Evolutionary conservation across 2,888 invertebrate genomes (phyloP).

Genomic region (Osmoderma eremita): DNA sequence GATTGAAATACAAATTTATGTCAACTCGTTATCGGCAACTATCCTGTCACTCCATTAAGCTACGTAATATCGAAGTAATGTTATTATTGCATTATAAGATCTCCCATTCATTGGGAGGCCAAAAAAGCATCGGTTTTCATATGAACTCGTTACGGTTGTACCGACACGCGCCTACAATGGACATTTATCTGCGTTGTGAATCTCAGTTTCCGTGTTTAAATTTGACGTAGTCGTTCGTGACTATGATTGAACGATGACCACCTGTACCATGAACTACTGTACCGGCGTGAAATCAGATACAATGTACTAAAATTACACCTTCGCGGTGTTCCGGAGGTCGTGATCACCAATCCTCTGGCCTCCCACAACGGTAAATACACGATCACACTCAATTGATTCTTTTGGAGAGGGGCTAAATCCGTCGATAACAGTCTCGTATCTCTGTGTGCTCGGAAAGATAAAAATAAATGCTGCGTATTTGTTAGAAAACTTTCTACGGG

Average conservation of each 20-base stretch:
- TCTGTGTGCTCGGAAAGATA: too few relatives aligned
- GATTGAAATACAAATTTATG: too few relatives aligned
- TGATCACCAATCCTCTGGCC: constrained; percentile 10
- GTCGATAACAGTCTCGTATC: constrained; percentile 27
- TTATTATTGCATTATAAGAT: too few relatives aligned
- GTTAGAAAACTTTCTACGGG: too few relatives aligned
- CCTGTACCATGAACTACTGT: constrained; percentile 36
- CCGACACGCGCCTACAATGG: constrained; percentile 19
- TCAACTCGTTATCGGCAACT: too few relatives aligned
- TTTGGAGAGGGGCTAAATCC: constrained; percentile 12
- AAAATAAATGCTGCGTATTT: too few relatives aligned
- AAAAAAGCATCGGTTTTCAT: constrained; percentile 9
- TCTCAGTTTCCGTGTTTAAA: constrained; percentile 42
- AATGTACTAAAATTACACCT: constrained; percentile 30
- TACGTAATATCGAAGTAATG: too few relatives aligned
- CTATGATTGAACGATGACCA: constrained; percentile 42
- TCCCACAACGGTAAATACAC: constrained; percentile 32
- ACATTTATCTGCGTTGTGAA: constrained; percentile 38
- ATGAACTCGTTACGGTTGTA: not conserved
- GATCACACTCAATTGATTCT: constrained; percentile 26
- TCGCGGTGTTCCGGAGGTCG: constrained; percentile 20
- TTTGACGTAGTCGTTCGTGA: constrained; percentile 40
- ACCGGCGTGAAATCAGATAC: constrained; percentile 27
- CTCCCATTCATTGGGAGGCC: not conserved
- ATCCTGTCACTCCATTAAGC: too few relatives aligned